A percentile compares a stretch with the other conserved stretches of the same genome.
Evolutionary conservation across 2,113 vertebrate genomes (phyloP).

Genomic region (Carassius carassius): DNA sequence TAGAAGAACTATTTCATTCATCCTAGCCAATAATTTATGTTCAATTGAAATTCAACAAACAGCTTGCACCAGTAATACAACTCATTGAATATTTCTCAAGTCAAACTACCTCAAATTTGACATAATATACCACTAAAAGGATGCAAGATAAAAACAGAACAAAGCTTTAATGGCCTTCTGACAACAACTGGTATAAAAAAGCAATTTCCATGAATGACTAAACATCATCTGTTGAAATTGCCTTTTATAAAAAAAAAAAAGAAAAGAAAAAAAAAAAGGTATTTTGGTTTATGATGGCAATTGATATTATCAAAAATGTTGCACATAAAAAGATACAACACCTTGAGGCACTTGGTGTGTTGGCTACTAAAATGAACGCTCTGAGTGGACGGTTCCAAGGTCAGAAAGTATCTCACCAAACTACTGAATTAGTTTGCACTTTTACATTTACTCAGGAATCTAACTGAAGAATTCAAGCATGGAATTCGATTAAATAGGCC

Average conservation of each 20-base stretch:
- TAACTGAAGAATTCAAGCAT: not conserved
- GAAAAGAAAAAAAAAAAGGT: not conserved
- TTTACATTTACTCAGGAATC: not conserved
- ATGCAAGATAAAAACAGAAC: not conserved
- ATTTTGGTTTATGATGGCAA: not conserved
- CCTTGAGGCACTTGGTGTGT: not conserved
- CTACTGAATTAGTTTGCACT: not conserved
- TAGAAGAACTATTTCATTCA: not conserved
- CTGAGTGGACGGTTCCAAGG: constrained; percentile 4
- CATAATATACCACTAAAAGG: not conserved
- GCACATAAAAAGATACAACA: not conserved
- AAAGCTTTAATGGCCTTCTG: not conserved
- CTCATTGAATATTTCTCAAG: constrained; percentile 7
- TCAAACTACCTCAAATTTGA: not conserved
- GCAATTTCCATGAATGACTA: not conserved
- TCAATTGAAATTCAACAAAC: not conserved
- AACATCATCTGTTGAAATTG: not conserved
- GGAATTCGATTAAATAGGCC: not conserved
- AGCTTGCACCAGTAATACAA: not conserved
- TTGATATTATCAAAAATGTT: not conserved
- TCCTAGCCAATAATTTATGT: not conserved
- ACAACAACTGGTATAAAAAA: constrained; percentile 20
- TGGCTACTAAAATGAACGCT: not conserved
- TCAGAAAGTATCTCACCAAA: not conserved
- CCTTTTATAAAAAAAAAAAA: not conserved